A percentile compares a stretch with the other conserved stretches of the same genome.
Evolutionary conservation across 1,140 invertebrate species (phyloP).

Genomic region (Procambarus virginalis): DNA sequence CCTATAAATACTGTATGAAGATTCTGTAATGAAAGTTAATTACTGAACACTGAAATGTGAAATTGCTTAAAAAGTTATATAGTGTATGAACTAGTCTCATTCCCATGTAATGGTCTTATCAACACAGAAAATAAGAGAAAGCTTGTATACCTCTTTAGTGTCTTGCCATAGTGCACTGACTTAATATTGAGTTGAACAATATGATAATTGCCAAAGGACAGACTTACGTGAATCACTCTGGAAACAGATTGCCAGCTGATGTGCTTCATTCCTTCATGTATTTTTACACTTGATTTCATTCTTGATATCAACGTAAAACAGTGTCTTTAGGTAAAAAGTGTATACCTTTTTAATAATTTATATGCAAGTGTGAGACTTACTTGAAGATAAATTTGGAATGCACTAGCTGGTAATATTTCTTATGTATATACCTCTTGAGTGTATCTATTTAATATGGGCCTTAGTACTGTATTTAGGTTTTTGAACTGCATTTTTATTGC

Average conservation of each 20-base stretch:
- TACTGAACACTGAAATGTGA: neutral
- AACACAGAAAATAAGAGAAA: constrained; percentile 5
- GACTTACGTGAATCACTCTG: constrained; percentile 29
- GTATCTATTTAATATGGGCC: constrained; percentile 5
- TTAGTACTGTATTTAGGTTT: neutral
- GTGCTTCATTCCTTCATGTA: neutral
- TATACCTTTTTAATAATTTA: neutral
- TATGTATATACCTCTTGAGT: constrained; percentile 5
- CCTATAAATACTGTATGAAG: no score
- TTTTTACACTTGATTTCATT: constrained; percentile 26
- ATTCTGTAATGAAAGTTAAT: no score
- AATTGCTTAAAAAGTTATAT: neutral
- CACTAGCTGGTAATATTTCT: neutral
- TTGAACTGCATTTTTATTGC: neutral
- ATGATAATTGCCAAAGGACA: neutral
- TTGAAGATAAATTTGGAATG: neutral
- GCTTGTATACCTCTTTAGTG: constrained; percentile 30
- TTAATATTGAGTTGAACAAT: neutral
- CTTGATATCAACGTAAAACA: neutral
- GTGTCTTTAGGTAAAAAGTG: neutral
- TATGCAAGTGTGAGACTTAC: neutral
- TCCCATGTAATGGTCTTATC: neutral
- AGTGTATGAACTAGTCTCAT: constrained; percentile 22
- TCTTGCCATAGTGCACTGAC: constrained; percentile 8
- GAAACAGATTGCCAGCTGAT: constrained; percentile 1